phyloP scores from a whole-genome alignment of 2,797 vertebrate species.

The Enteromius afrohamiltoni region DNA sequence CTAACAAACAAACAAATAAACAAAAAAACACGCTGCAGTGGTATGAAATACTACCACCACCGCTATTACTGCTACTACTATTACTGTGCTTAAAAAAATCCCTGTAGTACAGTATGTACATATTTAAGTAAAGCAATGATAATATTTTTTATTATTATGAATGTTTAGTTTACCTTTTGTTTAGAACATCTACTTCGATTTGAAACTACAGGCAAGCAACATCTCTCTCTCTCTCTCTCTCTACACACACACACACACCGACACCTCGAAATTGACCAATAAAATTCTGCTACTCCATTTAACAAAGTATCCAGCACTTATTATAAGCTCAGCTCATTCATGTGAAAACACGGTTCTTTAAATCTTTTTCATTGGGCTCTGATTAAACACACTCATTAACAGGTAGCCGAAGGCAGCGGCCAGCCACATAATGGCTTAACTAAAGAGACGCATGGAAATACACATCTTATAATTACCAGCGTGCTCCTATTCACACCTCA shows the following conservation, averaged over 20 bases:
- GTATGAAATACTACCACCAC: neutral
- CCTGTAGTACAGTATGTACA: neutral
- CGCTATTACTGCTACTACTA: neutral
- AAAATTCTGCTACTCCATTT: neutral
- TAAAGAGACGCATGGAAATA: constrained; percentile 69
- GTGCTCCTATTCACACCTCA: constrained; percentile 53
- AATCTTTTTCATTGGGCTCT: constrained; percentile 22
- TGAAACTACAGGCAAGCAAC: neutral
- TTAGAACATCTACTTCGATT: neutral
- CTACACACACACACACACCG: neutral
- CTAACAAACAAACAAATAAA: neutral
- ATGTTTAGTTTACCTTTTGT: neutral
- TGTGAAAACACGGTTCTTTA: constrained; percentile 17
- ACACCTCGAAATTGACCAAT: neutral
- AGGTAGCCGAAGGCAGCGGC: constrained; percentile 16
- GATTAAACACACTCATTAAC: constrained; percentile 42
- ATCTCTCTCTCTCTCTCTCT: neutral
- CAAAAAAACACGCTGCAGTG: neutral
- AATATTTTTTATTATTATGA: neutral
- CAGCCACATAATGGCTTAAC: constrained; percentile 72
- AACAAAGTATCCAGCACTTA: constrained; percentile 27
- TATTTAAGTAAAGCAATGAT: neutral
- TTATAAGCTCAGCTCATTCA: neutral
- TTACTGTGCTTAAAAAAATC: neutral
- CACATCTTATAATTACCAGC: constrained; percentile 73